Conservation (phyloP, 1,140 invertebrate genomes). For the Drosophila lini region DNA sequence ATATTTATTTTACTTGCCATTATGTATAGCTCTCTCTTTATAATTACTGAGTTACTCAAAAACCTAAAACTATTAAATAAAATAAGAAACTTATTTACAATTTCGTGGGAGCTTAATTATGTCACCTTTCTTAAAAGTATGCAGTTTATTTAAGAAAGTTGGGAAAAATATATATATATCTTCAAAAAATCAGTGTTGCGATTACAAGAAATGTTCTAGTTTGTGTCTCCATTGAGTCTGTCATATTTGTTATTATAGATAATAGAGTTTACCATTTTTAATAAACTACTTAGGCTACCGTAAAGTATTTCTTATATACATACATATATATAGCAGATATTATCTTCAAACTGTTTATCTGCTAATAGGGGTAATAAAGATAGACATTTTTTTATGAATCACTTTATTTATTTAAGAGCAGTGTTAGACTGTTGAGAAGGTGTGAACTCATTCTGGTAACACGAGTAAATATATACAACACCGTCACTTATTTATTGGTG, state of each 20-base stretch:
- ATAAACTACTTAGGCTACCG: not conserved
- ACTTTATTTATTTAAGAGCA: not conserved
- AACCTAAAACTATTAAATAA: not conserved
- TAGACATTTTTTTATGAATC: not conserved
- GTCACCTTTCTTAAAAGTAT: not conserved
- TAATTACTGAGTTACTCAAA: not conserved
- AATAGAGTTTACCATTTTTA: not conserved
- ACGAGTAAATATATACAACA: not conserved
- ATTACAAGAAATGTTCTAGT: no score
- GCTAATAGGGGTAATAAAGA: not conserved
- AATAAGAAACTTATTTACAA: not conserved
- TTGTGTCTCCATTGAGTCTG: not conserved
- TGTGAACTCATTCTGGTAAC: not conserved
- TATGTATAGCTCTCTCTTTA: constrained; percentile 14
- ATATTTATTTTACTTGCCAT: constrained; percentile 34
- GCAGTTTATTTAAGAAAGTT: not conserved
- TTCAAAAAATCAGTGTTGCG: no score
- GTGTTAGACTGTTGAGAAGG: not conserved
- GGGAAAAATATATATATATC: no score
- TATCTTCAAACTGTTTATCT: not conserved
- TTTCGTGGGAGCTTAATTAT: not conserved
- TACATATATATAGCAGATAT: not conserved
- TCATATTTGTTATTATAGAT: not conserved
- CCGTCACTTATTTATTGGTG: not conserved
- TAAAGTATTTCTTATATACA: not conserved